Conservation (phyloP, 2,888 invertebrate genomes). For the Melanargia galathea region DNA sequence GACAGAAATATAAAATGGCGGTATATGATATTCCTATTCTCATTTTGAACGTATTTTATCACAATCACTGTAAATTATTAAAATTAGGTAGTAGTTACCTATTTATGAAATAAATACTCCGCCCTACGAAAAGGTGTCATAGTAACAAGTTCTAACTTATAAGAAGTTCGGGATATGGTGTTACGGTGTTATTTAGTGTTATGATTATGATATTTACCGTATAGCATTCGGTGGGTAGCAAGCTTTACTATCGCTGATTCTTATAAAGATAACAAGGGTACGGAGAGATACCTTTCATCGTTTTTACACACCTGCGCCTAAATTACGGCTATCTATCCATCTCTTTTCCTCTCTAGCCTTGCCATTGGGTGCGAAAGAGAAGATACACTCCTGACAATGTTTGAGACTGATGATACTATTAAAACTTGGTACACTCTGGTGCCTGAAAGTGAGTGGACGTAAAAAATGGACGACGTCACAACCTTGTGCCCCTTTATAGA, state of each 20-base stretch:
- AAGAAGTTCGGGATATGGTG: too few species aligned
- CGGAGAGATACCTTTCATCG: slow-evolving; percentile 19
- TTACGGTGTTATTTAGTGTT: too few species aligned
- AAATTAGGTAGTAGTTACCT: too few species aligned
- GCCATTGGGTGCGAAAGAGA: slow-evolving; percentile 4
- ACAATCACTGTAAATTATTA: too few species aligned
- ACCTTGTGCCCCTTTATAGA: slow-evolving; percentile 6
- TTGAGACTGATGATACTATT: slow-evolving; percentile 23
- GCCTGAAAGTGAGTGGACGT: slow-evolving; percentile 15
- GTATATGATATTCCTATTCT: too few species aligned
- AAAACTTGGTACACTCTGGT: slow-evolving; percentile 16
- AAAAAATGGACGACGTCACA: slow-evolving; percentile 4
- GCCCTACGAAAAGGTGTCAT: too few species aligned
- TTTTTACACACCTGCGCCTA: slow-evolving; percentile 23
- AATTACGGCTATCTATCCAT: slow-evolving; percentile 11
- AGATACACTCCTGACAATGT: background rate
- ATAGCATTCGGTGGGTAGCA: background rate
- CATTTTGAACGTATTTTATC: too few species aligned
- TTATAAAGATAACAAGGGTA: slow-evolving; percentile 24
- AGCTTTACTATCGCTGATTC: slow-evolving; percentile 15
- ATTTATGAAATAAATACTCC: too few species aligned
- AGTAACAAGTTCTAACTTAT: too few species aligned
- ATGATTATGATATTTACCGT: background rate
- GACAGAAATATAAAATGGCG: too few species aligned
- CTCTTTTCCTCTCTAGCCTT: background rate